Base-by-base conservation (phyloP, 2,888 invertebrate species). In the Alsophila aescularia region DNA sequence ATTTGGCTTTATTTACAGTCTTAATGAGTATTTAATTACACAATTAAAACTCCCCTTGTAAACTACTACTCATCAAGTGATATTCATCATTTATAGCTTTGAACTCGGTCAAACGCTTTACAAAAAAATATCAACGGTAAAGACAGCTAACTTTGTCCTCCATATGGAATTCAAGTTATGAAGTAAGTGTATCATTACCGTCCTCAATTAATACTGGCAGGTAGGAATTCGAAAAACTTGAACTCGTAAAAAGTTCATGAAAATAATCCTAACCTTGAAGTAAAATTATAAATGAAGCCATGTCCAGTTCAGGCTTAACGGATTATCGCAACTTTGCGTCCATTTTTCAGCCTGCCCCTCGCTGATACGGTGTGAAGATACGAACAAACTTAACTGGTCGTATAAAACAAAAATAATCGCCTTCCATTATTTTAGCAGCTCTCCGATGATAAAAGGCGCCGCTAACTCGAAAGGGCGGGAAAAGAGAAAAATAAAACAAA, bases 401-500 rank as follows among this genome's bases (percentile, higher is more conserved):
- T 54, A 54, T 34, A 44, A 49, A 62, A 50, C 55, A 56, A 58
- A 64, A 60, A 57, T 59, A 64, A 62, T 62, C 53, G 55, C 45
- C 39, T 47, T 44, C 62, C 58, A 62, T 62, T 64, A 64, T 60
- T 64, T 62, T 54, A 60, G 47, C 60, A 53, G 57, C 58, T 53
- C 58, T 53, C 62, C 58, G 52, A 54, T 60, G 64, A 59, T 64
- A 60, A 60, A 64, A 58, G 48, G 41, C 57, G 64, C 59, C 57
- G 64, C 60, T 64, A 56, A 64, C 57, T 64, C 47, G 58, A 65
- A 70, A 71, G 66, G 67, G 68, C 69, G 71, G 67, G 60, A 69
- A 67, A 66, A 64, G 39, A 55, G 44, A 66, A 69, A 70, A 72
- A 71, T 64, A 66, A 70, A 68, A 64, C 67, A 75, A 75, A 66